Evolutionary conservation across 1,140 invertebrate species (phyloP), one percentile per base, ranked within the genome.

Genomic region (Drosophila teissieri): DNA sequence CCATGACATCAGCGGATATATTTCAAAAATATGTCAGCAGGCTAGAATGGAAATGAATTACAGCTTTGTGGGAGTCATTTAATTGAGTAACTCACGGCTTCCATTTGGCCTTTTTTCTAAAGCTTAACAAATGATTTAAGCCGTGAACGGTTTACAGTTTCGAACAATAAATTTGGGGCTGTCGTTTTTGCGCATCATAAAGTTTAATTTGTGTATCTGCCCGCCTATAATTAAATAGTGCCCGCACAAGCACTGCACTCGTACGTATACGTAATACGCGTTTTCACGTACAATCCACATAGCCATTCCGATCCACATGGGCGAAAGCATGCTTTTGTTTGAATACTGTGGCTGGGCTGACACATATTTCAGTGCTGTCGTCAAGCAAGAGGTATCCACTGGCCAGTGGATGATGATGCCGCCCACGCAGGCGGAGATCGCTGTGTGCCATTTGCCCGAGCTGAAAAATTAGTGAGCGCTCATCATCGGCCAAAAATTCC

Each of bases 401-500:
- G 57, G 57, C 55, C 46, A 69, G 48, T 70, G 31, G 22, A 34
- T 22, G 22, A 34, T 22, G 22, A 34, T 19, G 55, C 60, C 48
- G 34, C 82, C 82, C 82, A 85, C 82, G 61, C 82, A 57, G 12
- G 15, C 56, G 61, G 54, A 65, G 60, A 64, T 57, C 53, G 53
- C 57, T 62, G n/a, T 45, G 36, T 48, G 48, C 79, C 63, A 81
- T 88, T 85, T 86, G 82, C 69, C 69, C 73, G 46, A 72, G 52
- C 63, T 88, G 82, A 86, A 64, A 82, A 86, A 86, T 88, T 82
- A 62, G 63, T 74, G 60, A 62, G 61, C 63, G 60, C 61, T 68
- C 61, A 68, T 53, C 60, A 60, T 85, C 80, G 78, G 55, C 78
- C 83, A 88, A 79, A 68, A 82, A 88, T 88, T 82, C 78, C 79